Evolutionary conservation across 2,888 invertebrate species (phyloP), one percentile per base, ranked within the genome.

Genomic region (Callinectes sapidus): DNA sequence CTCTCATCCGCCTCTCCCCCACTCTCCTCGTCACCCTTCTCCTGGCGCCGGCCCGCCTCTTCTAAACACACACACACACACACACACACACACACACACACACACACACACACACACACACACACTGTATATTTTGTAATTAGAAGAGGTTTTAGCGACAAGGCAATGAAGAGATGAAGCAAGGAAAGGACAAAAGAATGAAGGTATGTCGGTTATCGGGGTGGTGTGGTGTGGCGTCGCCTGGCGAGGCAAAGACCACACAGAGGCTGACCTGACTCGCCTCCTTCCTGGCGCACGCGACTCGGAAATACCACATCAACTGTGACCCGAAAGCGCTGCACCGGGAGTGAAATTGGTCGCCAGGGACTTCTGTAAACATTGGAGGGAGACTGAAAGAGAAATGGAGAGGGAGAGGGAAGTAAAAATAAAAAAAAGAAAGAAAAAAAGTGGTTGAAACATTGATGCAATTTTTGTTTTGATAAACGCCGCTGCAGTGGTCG

Each of bases 81-180:
- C 61, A 89, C 54, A 89, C 16, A 55, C 61, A 89, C 28, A 89
- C 28, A 66, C 39, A 89, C 66, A 89, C 66, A 89, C 42, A 89
- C n/a, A 89, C 71, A 66, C 42, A 89, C 42, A 66, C 42, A 89
- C 35, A 35, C 16, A 89, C 23, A 89, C 71, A 71, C 42, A 71
- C 39, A 89, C 35, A 71, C 66, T 66, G 42, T 66, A 87, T 89
- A 61, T 71, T 66, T 89, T 35, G 32, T 66, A 35, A 89, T 61
- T 55, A 55, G 61, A 55, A 89, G 54, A 61, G 54, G 35, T 39
- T n/a, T 61, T 32, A 35, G 61, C 61, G 61, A 13, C 48, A 90
- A 48, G 81, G 48, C 54, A 54, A 86, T 32, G 35, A 35, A 90
- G 39, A 90, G 28, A 90, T 32, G 85, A 23, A 90, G 42, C 28